Base-by-base conservation (phyloP, 2,797 vertebrate species). In the Protosalanx chinensis region DNA sequence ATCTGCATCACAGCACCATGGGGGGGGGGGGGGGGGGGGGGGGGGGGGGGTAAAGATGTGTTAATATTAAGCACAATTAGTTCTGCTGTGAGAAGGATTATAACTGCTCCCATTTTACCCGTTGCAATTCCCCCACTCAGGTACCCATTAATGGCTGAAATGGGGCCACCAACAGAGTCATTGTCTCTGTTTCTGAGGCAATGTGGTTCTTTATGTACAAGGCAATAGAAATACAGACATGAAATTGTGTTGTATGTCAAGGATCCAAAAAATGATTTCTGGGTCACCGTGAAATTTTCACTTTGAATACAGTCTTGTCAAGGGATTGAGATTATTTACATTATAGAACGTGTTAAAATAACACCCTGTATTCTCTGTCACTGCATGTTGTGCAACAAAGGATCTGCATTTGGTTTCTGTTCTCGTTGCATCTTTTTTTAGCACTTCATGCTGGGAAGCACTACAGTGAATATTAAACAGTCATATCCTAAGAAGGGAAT, bases 1-100 rank as follows among this genome's bases (percentile, higher is more conserved):
- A 63, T 69, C 72, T 65, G 76, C 70, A 78, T 79, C 79, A 64
- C 72, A 77, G 76, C 29, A 67, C 64, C 62, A 35, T 73, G 67
- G 29, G 41, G 5, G n/a, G n/a, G n/a, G n/a, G n/a, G n/a, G n/a
- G n/a, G n/a, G n/a, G n/a, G n/a, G n/a, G n/a, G n/a, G n/a, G n/a
- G n/a, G n/a, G n/a, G n/a, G n/a, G n/a, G n/a, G n/a, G n/a, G n/a
- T n/a, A n/a, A 75, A 81, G 75, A 83, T 79, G 75, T 82, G 75
- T 83, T 76, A 82, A 85, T 79, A 16, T n/a, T 7, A 87, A 81
- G 84, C 82, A 82, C 80, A 87, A 84, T 86, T 82, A 85, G 79
- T 72, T 70, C 67, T 46, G 68, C 76, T 85, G 85, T 88, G 75
- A 85, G 80, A 74, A 67, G 13, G 68, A 82, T 80, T 78, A 73